Percentiles rank a stretch among this genome's conserved stretches.
Evolutionary conservation across 2,113 vertebrate genomes (phyloP).

Genomic region (Edolisoma coerulescens): DNA sequence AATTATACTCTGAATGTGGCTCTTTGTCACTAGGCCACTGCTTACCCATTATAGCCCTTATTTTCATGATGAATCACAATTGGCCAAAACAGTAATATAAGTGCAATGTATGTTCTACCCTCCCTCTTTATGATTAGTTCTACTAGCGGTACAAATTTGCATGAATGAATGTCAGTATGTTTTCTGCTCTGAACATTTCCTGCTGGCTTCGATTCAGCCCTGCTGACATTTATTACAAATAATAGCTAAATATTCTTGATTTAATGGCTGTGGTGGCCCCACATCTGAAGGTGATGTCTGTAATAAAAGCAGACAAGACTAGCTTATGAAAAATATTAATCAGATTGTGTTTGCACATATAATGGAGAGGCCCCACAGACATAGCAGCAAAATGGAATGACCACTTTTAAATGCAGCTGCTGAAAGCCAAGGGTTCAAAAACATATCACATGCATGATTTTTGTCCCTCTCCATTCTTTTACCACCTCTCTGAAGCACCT

Average conservation of each 20-base stretch:
- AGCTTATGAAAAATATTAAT: constrained; percentile 74
- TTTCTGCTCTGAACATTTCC: constrained; percentile 78
- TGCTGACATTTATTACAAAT: constrained; percentile 84
- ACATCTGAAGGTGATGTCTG: constrained; percentile 74
- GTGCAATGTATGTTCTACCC: constrained; percentile 52
- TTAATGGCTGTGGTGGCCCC: constrained; percentile 69
- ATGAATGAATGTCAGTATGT: constrained; percentile 81
- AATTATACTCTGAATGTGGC: not conserved
- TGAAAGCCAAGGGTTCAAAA: constrained; percentile 69
- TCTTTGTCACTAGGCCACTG: constrained; percentile 50
- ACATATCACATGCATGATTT: constrained; percentile 15
- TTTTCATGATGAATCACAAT: constrained; percentile 58
- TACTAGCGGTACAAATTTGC: constrained; percentile 73
- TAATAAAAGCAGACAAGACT: constrained; percentile 75
- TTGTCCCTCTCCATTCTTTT: constrained; percentile 29
- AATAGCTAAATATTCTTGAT: constrained; percentile 83
- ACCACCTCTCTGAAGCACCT: constrained; percentile 20
- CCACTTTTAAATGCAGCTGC: constrained; percentile 63
- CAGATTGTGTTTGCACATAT: constrained; percentile 71
- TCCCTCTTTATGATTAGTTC: constrained; percentile 74
- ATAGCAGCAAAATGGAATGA: constrained; percentile 36
- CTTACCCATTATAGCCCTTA: constrained; percentile 43
- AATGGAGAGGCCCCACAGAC: constrained; percentile 50
- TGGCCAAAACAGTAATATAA: constrained; percentile 65
- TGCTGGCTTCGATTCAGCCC: constrained; percentile 73